Evolutionary conservation across 2,888 invertebrate species (phyloP).

Genomic region (Mystacides longicornis): DNA sequence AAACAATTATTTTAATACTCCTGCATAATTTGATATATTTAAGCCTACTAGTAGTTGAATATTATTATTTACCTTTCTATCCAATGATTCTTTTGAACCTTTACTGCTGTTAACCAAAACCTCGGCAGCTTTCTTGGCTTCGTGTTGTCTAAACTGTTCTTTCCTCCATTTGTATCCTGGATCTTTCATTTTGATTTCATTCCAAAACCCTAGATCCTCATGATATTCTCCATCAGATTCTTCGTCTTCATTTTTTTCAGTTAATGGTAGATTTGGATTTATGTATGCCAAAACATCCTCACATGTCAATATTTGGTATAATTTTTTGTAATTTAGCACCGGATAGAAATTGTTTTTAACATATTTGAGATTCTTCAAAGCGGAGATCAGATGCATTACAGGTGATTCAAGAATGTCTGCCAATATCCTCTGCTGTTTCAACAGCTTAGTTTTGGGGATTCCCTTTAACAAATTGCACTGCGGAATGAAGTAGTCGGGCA

Average conservation of each 20-base stretch:
- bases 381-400: slow-evolving; percentile 59
- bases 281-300: slow-evolving; percentile 46
- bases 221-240: slow-evolving; percentile 40
- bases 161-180: slow-evolving; percentile 47
- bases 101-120: slow-evolving; percentile 34
- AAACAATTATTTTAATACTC: background rate
- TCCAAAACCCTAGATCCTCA: slow-evolving; percentile 39
- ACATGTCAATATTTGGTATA: slow-evolving; percentile 52
- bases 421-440: slow-evolving; percentile 58
- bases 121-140: slow-evolving; percentile 35
- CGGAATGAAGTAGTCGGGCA: slow-evolving; percentile 68
- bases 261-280: slow-evolving; percentile 40
- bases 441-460: slow-evolving; percentile 55
- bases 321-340: slow-evolving; percentile 48
- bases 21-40: background rate
- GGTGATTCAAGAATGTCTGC: slow-evolving; percentile 65
- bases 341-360: slow-evolving; percentile 57
- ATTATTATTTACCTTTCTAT: slow-evolving; percentile 40
- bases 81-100: slow-evolving; percentile 44
- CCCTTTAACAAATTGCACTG: slow-evolving; percentile 67
- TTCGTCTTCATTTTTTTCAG: slow-evolving; percentile 28
- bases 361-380: slow-evolving; percentile 61
- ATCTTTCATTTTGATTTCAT: slow-evolving; percentile 44
- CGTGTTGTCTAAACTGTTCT: slow-evolving; percentile 38
- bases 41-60: background rate